Evolutionary conservation across 2,888 invertebrate genomes (phyloP), one percentile per base, ranked within the genome.

Genomic region (Pristionchus arcanus): DNA sequence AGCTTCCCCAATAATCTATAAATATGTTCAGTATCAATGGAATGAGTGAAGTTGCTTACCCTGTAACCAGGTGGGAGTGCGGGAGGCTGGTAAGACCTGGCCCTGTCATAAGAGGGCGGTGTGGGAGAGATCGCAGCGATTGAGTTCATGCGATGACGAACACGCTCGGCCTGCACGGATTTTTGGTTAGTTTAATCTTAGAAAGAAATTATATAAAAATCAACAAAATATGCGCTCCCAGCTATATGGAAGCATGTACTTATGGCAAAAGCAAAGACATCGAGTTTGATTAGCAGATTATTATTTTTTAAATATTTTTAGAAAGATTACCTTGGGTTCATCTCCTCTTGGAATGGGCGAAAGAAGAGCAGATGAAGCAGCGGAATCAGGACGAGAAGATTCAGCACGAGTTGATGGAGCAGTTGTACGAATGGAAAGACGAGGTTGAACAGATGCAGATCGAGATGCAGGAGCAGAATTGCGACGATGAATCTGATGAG

Each of bases 1-100:
- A n/a, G n/a, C n/a, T 49, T 49, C 42, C 4, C 42, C 42, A 13
- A 49, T 49, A 0, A 25, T 81, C 25, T 49, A 7, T 0, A 55
- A 55, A 55, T 16, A n/a, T 37, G 34, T 11, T 15, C 74, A 74
- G 25, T 37, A 4, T 74, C 19, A 2, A 81, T 49, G 2, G 2
- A n/a, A 34, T 31, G 25, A n/a, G n/a, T n/a, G 34, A 77, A 16
- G 2, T 77, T n/a, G 88, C 91, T 87, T 42, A 95, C 94, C 91
- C 93, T 89, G 90, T 93, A 93, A 53, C 95, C 95, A 2, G 94
- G 92, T 21, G 95, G 95, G 37, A 95, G 90, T 28, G 94, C 92
- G 2, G 95, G 93, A 19, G 95, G 95, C 89, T 94, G 93, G 91
- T 94, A 95, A 15, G 92, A 91, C 63, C 93, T 90, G 11, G 95